These are phyloP conservation scores for Ormyrus pomaceus DNA, from an alignment of 2,888 invertebrate genomes.

Conservation along the genomic window DNA sequence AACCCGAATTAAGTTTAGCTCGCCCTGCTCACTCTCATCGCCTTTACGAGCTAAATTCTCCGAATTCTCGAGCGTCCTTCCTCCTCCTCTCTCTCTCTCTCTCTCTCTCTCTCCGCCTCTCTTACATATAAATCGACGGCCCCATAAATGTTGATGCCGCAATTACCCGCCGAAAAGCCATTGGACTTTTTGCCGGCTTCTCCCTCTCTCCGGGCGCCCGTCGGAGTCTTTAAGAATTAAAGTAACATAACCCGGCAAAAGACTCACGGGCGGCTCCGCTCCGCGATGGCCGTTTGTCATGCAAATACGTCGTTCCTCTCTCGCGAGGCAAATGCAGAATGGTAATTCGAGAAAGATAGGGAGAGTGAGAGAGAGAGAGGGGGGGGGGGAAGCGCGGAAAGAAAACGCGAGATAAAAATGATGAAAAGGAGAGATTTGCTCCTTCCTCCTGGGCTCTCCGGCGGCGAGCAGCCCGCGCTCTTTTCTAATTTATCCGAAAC, in stretches of 20 bases:
- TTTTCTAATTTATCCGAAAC: slow-evolving; percentile 56
- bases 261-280: not conserved
- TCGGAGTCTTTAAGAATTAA: slow-evolving; percentile 43
- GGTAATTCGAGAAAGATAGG: slow-evolving; percentile 46
- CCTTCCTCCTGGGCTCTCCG: not conserved
- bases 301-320: slow-evolving; percentile 14
- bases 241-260: slow-evolving; percentile 34
- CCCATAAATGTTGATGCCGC: slow-evolving; percentile 49
- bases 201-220: no score
- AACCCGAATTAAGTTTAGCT: slow-evolving; percentile 35
- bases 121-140: slow-evolving; percentile 44
- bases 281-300: slow-evolving; percentile 25
- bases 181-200: not conserved
- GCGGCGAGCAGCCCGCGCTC: slow-evolving; percentile 1
- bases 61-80: slow-evolving; percentile 31
- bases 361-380: not conserved
- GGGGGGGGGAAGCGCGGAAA: not conserved
- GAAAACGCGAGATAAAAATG: slow-evolving; percentile 51
- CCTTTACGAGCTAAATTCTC: slow-evolving; percentile 35
- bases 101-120: slow-evolving; percentile 1
- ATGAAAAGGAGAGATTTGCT: slow-evolving; percentile 48
- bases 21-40: not conserved
- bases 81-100: slow-evolving; percentile 21
- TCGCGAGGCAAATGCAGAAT: slow-evolving; percentile 30
- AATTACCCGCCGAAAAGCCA: slow-evolving; percentile 37